A percentile compares a stretch with the other conserved stretches of the same genome.
phyloP scores from a whole-genome alignment of 2,888 invertebrate species.

The Ennomos fuscantarius region DNA sequence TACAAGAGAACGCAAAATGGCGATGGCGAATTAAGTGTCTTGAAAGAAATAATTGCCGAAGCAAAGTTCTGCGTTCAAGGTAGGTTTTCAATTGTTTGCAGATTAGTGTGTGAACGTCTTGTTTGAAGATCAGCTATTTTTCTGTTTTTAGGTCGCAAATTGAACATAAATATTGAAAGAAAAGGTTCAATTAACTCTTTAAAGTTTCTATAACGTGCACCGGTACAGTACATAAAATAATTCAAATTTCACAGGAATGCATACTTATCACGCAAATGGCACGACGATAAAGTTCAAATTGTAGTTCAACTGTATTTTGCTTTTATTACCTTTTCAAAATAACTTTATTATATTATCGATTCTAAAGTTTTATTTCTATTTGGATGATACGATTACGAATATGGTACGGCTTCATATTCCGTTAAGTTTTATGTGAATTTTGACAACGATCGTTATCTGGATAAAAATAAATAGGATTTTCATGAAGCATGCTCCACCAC shows the following conservation, averaged over 20 bases:
- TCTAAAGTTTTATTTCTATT: neutral
- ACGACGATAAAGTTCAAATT: constrained; percentile 14
- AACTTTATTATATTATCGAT: constrained; percentile 7
- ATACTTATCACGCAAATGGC: constrained; percentile 25
- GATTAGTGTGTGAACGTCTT: too few species aligned
- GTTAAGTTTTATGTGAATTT: neutral
- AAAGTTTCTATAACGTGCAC: neutral
- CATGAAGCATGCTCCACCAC: too few species aligned
- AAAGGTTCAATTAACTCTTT: too few species aligned
- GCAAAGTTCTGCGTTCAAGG: neutral
- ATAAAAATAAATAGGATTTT: too few species aligned
- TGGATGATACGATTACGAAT: neutral
- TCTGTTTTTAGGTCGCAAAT: too few species aligned
- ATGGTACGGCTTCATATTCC: neutral
- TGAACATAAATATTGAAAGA: too few species aligned
- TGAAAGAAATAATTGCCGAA: constrained; percentile 2
- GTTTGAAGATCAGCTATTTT: too few species aligned
- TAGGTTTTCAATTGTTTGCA: neutral
- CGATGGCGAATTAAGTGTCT: constrained; percentile 1
- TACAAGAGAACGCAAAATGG: constrained; percentile 9
- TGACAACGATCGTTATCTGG: too few species aligned
- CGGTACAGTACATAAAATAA: neutral
- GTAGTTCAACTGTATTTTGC: constrained; percentile 10
- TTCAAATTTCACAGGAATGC: constrained; percentile 35
- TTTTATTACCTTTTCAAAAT: constrained; percentile 10